Percentiles rank a stretch among this genome's conserved stretches.
These are phyloP conservation scores for Agonum fuliginosum DNA, from an alignment of 2,888 invertebrate genomes.

Conservation along the genomic window DNA sequence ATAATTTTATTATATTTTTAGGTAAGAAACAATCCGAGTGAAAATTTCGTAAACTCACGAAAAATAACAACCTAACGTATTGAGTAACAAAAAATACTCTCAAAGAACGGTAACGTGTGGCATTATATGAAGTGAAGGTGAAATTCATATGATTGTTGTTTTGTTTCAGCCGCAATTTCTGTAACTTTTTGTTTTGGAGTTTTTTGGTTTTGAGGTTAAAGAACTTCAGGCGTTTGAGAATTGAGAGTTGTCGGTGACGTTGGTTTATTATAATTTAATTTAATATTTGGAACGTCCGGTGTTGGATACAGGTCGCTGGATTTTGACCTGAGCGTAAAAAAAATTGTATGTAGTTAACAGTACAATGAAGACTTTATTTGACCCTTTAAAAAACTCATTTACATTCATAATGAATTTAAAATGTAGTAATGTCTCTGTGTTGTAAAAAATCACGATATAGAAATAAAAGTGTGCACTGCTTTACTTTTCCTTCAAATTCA, in stretches of 20 bases:
- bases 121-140: slow-evolving; percentile 18
- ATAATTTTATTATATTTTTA: slow-evolving; percentile 11
- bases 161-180: background rate
- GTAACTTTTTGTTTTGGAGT: slow-evolving; percentile 2
- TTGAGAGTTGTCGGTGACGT: background rate
- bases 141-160: background rate
- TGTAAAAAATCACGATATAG: too few species aligned
- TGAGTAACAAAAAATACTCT: background rate
- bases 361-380: too few species aligned
- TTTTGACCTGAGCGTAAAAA: slow-evolving; percentile 25
- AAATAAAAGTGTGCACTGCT: too few species aligned
- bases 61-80: background rate
- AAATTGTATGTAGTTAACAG: too few species aligned
- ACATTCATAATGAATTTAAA: too few species aligned
- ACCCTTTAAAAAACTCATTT: too few species aligned
- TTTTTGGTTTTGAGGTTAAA: slow-evolving; percentile 24
- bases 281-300: slow-evolving; percentile 35
- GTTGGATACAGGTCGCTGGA: slow-evolving; percentile 22
- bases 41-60: background rate
- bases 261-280: slow-evolving; percentile 40
- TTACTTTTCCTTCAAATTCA: too few species aligned
- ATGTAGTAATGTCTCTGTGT: too few species aligned
- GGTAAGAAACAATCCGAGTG: background rate
- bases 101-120: background rate
- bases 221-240: background rate